Conservation (phyloP, 2,888 invertebrate genomes). For the Dryobota labecula region DNA sequence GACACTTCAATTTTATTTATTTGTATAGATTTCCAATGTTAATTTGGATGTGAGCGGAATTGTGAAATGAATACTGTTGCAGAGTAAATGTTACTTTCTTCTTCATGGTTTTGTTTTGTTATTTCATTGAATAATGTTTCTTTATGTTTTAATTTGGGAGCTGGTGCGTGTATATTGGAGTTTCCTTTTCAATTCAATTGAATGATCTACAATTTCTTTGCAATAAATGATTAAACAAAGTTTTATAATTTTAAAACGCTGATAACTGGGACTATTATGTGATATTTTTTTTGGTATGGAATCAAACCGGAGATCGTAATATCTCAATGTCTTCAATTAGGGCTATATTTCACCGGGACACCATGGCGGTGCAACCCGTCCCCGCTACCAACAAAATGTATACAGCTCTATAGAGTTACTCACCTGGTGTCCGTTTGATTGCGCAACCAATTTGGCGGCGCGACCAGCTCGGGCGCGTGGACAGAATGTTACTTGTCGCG, state of each 20-base stretch:
- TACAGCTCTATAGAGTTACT: too few species aligned
- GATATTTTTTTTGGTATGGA: too few species aligned
- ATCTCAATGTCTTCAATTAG: neutral
- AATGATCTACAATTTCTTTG: neutral
- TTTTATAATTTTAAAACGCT: too few species aligned
- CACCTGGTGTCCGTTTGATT: too few species aligned
- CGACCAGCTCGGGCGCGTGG: too few species aligned
- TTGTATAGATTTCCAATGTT: conserved; percentile 25
- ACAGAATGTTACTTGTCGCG: too few species aligned
- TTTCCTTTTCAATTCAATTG: conserved; percentile 10
- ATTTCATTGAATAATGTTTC: conserved; percentile 12
- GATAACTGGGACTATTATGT: neutral
- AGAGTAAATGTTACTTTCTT: neutral
- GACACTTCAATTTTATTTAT: too few species aligned
- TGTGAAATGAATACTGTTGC: conserved; percentile 13
- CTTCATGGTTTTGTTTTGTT: neutral
- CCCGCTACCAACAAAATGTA: too few species aligned
- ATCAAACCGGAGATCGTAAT: neutral
- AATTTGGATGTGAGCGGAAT: conserved; percentile 16
- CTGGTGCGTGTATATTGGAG: neutral
- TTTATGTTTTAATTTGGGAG: conserved; percentile 12
- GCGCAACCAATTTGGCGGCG: too few species aligned
- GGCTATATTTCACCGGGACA: too few species aligned
- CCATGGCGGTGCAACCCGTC: too few species aligned
- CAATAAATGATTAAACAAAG: too few species aligned